A percentile compares a stretch with the other conserved stretches of the same genome.
Evolutionary conservation across 1,140 invertebrate genomes (phyloP).

Genomic region (Gonatopus flavifemur): DNA sequence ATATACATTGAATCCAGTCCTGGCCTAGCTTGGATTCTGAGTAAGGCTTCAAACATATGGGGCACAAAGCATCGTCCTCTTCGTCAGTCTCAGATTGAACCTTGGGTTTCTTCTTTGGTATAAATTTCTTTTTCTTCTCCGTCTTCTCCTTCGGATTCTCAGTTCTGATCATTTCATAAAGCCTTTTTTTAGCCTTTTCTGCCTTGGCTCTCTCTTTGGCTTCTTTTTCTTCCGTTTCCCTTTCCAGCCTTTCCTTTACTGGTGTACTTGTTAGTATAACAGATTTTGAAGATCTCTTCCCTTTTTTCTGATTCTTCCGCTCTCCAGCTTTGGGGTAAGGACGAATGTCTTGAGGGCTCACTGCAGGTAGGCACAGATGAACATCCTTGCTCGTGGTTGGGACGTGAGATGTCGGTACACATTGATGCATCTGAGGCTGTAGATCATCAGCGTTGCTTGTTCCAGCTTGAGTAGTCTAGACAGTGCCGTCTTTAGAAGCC

Average conservation of each 20-base stretch:
- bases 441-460: background rate
- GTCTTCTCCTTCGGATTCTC: no score
- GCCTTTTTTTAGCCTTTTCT: no score
- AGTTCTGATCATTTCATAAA: no score
- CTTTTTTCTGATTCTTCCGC: background rate
- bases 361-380: background rate
- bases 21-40: no score
- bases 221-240: background rate
- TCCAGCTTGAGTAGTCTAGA: background rate
- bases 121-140: no score
- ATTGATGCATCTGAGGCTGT: background rate
- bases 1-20: no score
- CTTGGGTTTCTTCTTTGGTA: no score
- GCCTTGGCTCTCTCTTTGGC: background rate
- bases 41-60: no score
- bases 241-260: background rate
- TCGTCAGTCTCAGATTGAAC: no score
- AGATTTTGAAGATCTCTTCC: slow-evolving; percentile 1
- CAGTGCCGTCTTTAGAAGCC: background rate
- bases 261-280: slow-evolving; percentile 3
- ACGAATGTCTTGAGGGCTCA: slow-evolving; percentile 1
- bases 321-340: slow-evolving; percentile 7
- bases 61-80: no score
- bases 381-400: background rate
- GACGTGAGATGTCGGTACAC: background rate